A percentile compares a stretch with the other conserved stretches of the same genome.
These are phyloP conservation scores for Alectoris magna DNA, from an alignment of 2,797 vertebrate genomes.

Conservation along the genomic window DNA sequence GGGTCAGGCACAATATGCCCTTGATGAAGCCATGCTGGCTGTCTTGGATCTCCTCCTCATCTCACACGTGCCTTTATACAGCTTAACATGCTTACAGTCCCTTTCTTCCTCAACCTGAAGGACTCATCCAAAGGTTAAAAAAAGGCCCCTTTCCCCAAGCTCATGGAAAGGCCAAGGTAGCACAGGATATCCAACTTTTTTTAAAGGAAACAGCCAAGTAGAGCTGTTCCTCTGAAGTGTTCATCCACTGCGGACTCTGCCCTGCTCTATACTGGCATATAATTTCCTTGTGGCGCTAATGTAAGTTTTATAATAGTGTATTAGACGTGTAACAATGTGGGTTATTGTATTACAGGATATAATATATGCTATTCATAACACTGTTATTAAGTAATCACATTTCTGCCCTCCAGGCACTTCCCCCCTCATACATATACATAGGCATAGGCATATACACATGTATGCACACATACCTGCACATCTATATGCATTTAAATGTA, in stretches of 20 bases:
- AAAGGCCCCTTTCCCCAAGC: too few species aligned
- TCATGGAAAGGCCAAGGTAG: background rate
- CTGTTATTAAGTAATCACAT: background rate
- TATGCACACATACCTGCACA: background rate
- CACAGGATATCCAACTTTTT: too few species aligned
- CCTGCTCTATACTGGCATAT: fast-evolving
- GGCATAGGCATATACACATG: background rate
- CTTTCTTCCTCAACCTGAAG: background rate
- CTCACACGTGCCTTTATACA: too few species aligned
- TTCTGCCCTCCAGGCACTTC: background rate
- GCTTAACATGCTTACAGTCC: too few species aligned
- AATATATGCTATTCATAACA: background rate
- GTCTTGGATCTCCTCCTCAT: too few species aligned
- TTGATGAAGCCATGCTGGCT: too few species aligned
- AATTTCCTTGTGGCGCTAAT: background rate
- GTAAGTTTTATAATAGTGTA: background rate
- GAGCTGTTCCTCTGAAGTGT: fast-evolving
- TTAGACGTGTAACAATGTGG: background rate
- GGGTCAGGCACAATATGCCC: too few species aligned
- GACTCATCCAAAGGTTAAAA: background rate
- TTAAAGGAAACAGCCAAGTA: background rate
- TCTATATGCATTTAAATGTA: background rate
- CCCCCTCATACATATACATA: background rate
- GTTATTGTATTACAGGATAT: background rate
- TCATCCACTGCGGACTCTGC: fast-evolving